phyloP scores from a whole-genome alignment of 2,113 vertebrate genomes.

The Sterrhoptilus dennistouni region DNA sequence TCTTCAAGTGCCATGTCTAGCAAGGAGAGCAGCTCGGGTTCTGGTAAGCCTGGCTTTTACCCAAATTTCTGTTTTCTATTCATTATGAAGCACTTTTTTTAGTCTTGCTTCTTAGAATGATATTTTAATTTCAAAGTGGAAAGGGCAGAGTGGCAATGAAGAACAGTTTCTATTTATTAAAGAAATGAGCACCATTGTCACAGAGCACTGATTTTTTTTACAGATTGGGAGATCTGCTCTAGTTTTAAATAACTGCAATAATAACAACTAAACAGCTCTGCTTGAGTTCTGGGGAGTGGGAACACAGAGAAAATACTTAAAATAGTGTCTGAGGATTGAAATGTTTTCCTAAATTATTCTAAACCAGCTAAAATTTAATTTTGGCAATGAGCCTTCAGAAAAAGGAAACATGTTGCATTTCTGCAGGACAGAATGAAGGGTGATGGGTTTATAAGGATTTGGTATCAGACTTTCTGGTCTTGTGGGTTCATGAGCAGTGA shows the following conservation, averaged over 20 bases:
- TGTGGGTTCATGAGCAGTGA: neutral
- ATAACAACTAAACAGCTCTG: neutral
- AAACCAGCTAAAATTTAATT: neutral
- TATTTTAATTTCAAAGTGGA: neutral
- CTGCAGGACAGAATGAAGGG: neutral
- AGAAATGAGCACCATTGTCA: neutral
- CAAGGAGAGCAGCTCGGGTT: constrained; percentile 81
- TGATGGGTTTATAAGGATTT: neutral
- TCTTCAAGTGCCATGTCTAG: constrained; percentile 74
- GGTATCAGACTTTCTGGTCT: neutral
- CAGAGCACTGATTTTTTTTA: neutral
- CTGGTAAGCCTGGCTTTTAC: constrained; percentile 74
- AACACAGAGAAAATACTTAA: neutral
- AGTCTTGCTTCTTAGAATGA: neutral
- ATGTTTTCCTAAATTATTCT: neutral
- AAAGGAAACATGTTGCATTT: neutral
- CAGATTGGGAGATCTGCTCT: neutral
- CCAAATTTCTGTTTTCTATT: neutral
- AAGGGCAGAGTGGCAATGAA: neutral
- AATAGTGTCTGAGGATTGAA: neutral
- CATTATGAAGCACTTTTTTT: neutral
- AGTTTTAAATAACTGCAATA: neutral
- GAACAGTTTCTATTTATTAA: neutral
- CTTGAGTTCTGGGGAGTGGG: neutral
- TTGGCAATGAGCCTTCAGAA: neutral